Base-by-base conservation (phyloP, 2,797 vertebrate genomes). In the Clarias laeviceps region DNA sequence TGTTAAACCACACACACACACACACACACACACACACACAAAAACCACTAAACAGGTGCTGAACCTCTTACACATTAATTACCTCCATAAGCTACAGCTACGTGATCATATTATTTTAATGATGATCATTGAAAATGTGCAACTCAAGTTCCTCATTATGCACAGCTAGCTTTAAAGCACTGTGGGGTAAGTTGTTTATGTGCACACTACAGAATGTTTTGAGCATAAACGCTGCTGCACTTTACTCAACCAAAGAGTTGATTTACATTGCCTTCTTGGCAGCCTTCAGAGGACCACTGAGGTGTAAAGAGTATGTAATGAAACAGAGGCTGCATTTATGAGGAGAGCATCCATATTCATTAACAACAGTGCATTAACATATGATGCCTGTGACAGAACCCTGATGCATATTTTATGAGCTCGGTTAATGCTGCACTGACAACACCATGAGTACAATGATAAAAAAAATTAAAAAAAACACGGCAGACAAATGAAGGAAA, bases 281-380 rank as follows among this genome's bases (percentile, higher is more conserved):
- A 94, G 96, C 94, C 96, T 96, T 95, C 95, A 93, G 81, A 80
- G 17, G 91, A 91, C 90, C 94, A 88, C 93, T 22, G 95, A 96
- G 94, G 94, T 96, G 96, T 96, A 95, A 96, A 97, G 95, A 94
- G 94, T 70, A 94, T 94, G 95, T 96, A 96, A 97, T 96, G 96
- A 95, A 95, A 96, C 94, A 65, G 94, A 89, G 93, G 93, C 94
- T 94, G 88, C 88, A 78, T 88, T 94, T 91, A 93, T 94, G 95
- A 95, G 89, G 94, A 91, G 92, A 84, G 86, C 92, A 97, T 98
- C 96, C 96, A 95, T 97, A 97, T 97, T 97, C 96, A 97, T 98
- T 96, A 97, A 95, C 89, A 93, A 91, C 85, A 91, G 81, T 65
- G 82, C 94, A 93, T 96, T 94, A 96, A 94, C 96, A 92, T 95